Conservation (phyloP, 2,797 vertebrate species). For the Pteropus rufus region DNA sequence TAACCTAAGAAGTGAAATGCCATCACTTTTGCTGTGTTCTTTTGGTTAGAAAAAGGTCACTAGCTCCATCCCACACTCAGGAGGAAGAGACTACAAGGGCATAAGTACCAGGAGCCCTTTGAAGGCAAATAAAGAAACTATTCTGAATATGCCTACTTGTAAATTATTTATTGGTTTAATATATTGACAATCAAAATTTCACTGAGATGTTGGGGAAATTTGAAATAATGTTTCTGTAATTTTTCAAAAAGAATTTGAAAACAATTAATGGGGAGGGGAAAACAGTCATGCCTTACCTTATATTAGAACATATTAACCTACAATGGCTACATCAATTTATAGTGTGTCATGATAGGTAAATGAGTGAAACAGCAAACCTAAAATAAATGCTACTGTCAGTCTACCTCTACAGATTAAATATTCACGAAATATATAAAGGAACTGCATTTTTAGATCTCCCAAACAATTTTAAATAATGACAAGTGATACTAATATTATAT, state of each 20-base stretch:
- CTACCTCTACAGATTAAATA: not conserved
- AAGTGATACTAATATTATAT: not conserved
- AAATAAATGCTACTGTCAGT: not conserved
- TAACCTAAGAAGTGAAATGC: not conserved
- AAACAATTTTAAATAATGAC: constrained; percentile 14
- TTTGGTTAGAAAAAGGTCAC: not conserved
- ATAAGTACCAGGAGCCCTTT: not conserved
- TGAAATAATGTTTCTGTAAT: constrained; percentile 26
- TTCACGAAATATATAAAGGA: not conserved
- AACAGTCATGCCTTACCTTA: not conserved
- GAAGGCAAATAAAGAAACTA: constrained; percentile 15
- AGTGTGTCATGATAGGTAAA: not conserved
- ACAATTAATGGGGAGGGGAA: not conserved
- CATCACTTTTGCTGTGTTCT: not conserved
- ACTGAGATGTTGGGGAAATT: not conserved
- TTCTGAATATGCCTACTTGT: constrained; percentile 13
- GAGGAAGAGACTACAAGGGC: not conserved
- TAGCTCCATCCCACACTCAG: not conserved
- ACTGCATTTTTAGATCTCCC: constrained; percentile 4
- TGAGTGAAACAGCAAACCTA: not conserved
- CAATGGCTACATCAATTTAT: not conserved
- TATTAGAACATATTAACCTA: not conserved
- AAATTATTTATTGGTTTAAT: constrained; percentile 13
- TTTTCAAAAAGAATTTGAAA: not conserved
- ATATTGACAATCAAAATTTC: not conserved